Evolutionary conservation across 92 coral and sea anemone genomes (phyloP), one percentile per base, ranked within the genome.

Genomic region (Porites divaricata): DNA sequence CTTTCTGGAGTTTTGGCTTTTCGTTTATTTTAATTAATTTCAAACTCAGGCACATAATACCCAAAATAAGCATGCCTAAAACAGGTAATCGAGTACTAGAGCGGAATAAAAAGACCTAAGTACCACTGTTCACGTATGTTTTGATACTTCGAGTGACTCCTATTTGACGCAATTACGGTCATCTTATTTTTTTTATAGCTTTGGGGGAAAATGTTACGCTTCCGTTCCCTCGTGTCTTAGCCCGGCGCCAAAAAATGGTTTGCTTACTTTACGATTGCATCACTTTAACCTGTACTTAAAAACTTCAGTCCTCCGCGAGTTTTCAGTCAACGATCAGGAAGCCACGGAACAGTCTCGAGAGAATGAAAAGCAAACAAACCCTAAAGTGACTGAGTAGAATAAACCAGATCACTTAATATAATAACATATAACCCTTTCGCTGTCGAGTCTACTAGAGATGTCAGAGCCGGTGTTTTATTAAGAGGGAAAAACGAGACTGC

Each of bases 351-450:
- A 59, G 86, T 72, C 86, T 72, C 78, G 72, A 61, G 77, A 78
- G 77, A 85, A 67, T 45, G 45, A 81, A 74, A 87, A 73, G 90
- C 87, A 81, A 87, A 80, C 90, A 81, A 81, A 81, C 85, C 83
- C 85, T 64, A 54, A 28, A 87, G 90, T 87, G 87, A 87, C 86
- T 72, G 89, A 72, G 84, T 79, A 72, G 86, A 72, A 72, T 82
- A 82, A 41, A 82, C 86, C 79, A 82, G 79, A 82, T 82, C 86
- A 82, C 86, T 82, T 82, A 82, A 72, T 62, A 51, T 82, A 82
- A 82, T 72, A 72, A 82, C 79, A 72, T 64, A 82, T 72, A 70
- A 72, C 86, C 79, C 86, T 72, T 82, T 82, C 23, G 61, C 76
- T 82, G 86, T 73, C 78, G 62, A 70, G 70, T 72, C 86, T 72